phyloP scores from a whole-genome alignment of 2,113 vertebrate species.

The Naja naja region DNA sequence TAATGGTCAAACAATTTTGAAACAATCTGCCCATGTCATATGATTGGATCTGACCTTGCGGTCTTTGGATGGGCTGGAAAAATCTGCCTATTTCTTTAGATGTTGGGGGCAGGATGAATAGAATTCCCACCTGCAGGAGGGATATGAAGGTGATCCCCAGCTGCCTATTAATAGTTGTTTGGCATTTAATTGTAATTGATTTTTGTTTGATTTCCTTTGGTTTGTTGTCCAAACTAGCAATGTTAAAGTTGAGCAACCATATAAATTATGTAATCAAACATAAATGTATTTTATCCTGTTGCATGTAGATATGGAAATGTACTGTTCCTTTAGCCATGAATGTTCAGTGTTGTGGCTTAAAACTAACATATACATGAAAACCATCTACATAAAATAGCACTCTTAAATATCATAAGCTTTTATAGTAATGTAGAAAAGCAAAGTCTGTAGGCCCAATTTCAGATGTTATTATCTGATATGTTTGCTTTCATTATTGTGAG shows the following conservation, averaged over 20 bases:
- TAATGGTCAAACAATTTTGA: not conserved
- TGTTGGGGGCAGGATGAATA: not conserved
- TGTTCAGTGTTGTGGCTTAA: not conserved
- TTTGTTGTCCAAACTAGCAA: not conserved
- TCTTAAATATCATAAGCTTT: not conserved
- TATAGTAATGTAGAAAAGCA: accelerated
- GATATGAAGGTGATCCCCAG: not conserved
- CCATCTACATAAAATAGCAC: not conserved
- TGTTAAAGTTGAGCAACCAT: not conserved
- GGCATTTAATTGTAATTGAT: not conserved
- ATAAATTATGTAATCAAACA: not conserved
- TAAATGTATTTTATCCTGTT: not conserved
- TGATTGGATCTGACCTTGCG: not conserved
- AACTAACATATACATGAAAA: not conserved
- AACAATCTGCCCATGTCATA: not conserved
- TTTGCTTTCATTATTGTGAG: constrained; percentile 20
- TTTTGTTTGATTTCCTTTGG: not conserved
- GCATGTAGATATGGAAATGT: not conserved
- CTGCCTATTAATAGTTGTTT: not conserved
- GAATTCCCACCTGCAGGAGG: not conserved
- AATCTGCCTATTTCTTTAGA: not conserved
- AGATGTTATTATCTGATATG: not conserved
- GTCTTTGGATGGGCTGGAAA: not conserved
- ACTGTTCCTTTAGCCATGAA: not conserved
- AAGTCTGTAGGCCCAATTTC: not conserved